phyloP scores from a whole-genome alignment of 2,888 invertebrate species.

The Campoplex nolae region DNA sequence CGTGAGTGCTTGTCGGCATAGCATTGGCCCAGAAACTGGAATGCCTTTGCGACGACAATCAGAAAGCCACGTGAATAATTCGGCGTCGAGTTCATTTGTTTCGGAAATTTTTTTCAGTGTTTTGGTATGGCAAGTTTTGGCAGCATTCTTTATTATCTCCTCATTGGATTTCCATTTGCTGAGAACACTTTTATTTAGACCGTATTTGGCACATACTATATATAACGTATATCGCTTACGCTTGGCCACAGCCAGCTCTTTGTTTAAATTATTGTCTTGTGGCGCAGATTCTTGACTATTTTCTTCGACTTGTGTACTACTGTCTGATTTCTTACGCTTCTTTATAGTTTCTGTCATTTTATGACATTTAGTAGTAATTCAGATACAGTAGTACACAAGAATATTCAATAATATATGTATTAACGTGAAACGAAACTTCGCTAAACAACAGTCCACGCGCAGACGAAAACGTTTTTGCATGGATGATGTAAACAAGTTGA shows the following conservation, averaged over 20 bases:
- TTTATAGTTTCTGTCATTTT: conserved; percentile 53
- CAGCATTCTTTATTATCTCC: conserved; percentile 56
- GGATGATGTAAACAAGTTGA: too few species aligned
- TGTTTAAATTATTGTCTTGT: conserved; percentile 52
- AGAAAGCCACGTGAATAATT: conserved; percentile 61
- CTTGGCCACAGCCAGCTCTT: conserved; percentile 50
- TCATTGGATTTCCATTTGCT: conserved; percentile 51
- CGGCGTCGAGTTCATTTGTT: conserved; percentile 52
- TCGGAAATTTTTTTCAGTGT: conserved; percentile 51
- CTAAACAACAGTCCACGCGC: too few species aligned
- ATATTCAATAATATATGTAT: conserved; percentile 10
- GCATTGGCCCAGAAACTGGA: conserved; percentile 59
- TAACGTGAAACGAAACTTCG: too few species aligned
- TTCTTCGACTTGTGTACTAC: conserved; percentile 52
- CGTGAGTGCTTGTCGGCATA: conserved; percentile 57
- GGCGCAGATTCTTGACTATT: conserved; percentile 46
- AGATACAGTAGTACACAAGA: conserved; percentile 38
- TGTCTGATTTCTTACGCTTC: conserved; percentile 48
- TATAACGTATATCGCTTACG: conserved; percentile 57
- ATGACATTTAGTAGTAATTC: conserved; percentile 27
- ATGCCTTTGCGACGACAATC: conserved; percentile 62
- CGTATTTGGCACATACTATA: conserved; percentile 57
- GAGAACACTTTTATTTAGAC: conserved; percentile 55
- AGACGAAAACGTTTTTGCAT: too few species aligned
- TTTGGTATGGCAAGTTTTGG: conserved; percentile 53